These are phyloP conservation scores for Catamblyrhynchus diadema DNA, from an alignment of 2,797 vertebrate species.

Conservation along the genomic window DNA sequence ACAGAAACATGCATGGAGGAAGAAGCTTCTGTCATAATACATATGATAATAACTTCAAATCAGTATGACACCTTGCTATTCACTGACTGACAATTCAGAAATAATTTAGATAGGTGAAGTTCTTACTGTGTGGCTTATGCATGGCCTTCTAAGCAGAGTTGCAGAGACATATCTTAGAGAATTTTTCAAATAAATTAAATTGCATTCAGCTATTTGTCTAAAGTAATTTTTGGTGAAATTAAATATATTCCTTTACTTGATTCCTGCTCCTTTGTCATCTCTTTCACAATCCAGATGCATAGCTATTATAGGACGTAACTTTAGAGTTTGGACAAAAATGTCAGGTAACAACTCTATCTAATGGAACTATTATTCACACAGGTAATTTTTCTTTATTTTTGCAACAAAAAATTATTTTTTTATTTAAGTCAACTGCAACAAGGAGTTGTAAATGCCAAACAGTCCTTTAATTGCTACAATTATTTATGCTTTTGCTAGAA, in stretches of 20 bases:
- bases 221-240: background rate
- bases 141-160: background rate
- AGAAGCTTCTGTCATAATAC: background rate
- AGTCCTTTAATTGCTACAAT: background rate
- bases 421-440: background rate
- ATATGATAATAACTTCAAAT: background rate
- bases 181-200: background rate
- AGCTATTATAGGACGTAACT: background rate
- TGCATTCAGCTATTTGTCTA: background rate
- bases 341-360: background rate
- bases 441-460: background rate
- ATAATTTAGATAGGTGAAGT: background rate
- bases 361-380: background rate
- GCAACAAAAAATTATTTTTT: background rate
- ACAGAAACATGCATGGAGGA: background rate
- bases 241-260: background rate
- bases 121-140: background rate
- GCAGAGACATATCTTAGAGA: background rate
- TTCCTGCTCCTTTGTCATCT: background rate
- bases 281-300: background rate
- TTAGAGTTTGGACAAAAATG: background rate
- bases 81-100: background rate
- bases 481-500: background rate
- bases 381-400: background rate
- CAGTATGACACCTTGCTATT: background rate